Base-by-base conservation (phyloP, 2,113 vertebrate species). In the Ceyx melanurus region DNA sequence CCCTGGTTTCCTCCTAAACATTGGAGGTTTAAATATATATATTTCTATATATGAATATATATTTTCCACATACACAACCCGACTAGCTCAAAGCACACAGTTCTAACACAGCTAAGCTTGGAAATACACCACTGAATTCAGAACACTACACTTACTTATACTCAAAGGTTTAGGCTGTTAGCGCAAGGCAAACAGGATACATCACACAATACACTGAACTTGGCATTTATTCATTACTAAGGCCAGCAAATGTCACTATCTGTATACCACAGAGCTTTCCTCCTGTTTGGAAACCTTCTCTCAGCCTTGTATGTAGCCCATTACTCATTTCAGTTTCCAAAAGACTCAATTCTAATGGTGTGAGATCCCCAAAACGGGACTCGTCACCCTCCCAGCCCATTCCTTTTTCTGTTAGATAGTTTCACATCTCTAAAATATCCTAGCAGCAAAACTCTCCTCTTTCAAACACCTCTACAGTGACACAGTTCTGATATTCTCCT, bases 1-100 rank as follows among this genome's bases (percentile, higher is more conserved):
- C 86, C 85, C 84, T 95, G 84, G 82, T 79, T 93, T 86, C 82
- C 96, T 97, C 93, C 79, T 68, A 37, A 97, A 88, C 31, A 48
- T 40, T 4, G 73, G 95, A 97, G 78, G 72, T 58, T 88, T 94
- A 75, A 82, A 86, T 90, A 88, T 91, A 91, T 35, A 91, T 51
- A 51, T 35, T 88, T 93, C 73, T 93, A 96, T 74, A 94, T 88
- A 93, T 77, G 76, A 91, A 96, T 94, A 93, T 88, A 76, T 92
- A 90, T 96, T 92, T 92, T 93, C 72, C 94, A 96, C 83, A 74
- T 67, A 91, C 77, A 95, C 96, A 96, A 95, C 95, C 95, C 77
- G 74, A 96, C 96, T 97, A 97, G 93, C 57, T 95, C 95, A 94
- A 94, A 97, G 84, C 58, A 95, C 94, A 97, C 88, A 90, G 91